These are phyloP conservation scores for Hypena proboscidalis DNA, from an alignment of 2,888 invertebrate genomes.

Conservation along the genomic window DNA sequence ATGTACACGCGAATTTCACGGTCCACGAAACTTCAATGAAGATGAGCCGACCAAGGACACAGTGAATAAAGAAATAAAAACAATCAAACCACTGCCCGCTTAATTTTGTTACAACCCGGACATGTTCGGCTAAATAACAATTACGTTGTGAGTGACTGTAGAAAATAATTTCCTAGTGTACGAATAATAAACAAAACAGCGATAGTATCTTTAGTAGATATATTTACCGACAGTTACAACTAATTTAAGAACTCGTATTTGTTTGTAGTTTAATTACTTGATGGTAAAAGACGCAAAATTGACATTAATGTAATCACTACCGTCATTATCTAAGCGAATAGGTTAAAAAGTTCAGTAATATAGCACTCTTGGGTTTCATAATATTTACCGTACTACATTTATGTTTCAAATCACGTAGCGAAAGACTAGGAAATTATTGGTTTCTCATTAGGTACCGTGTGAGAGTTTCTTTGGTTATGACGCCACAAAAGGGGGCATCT, in stretches of 20 bases:
- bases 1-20: conserved; percentile 64
- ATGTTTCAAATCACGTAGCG: conserved; percentile 58
- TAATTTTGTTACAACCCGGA: conserved; percentile 48
- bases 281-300: conserved; percentile 7
- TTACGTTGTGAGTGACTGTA: conserved; percentile 32
- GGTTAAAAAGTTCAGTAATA: conserved; percentile 37
- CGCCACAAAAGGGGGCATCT: conserved; percentile 64
- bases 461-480: conserved; percentile 51
- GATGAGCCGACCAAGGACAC: conserved; percentile 66
- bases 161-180: conserved; percentile 43
- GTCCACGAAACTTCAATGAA: conserved; percentile 63
- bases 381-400: conserved; percentile 52
- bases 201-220: background rate
- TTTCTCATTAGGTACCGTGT: conserved; percentile 51
- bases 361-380: conserved; percentile 35
- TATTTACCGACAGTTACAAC: conserved; percentile 7
- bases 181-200: conserved; percentile 4
- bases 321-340: conserved; percentile 20
- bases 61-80: conserved; percentile 55
- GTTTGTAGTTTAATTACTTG: conserved; percentile 14
- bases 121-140: conserved; percentile 44
- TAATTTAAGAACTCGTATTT: conserved; percentile 16
- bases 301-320: conserved; percentile 18
- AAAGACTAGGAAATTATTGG: conserved; percentile 55
- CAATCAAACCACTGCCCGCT: conserved; percentile 47